Conservation (phyloP, 2,888 invertebrate species). For the Drosophila stalkeri region DNA sequence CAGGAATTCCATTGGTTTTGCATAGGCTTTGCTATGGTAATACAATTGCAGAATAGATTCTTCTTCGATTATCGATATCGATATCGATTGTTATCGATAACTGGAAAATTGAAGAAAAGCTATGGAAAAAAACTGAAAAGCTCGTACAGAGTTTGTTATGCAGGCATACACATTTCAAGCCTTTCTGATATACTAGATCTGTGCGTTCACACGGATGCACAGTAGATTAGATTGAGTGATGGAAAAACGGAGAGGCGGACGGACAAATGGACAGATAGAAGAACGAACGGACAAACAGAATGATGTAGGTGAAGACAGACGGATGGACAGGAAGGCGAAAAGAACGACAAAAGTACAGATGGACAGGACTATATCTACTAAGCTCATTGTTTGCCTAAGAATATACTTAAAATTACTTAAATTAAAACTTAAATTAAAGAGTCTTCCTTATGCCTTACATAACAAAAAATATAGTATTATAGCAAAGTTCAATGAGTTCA, state of each 20-base stretch:
- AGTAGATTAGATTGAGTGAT: background rate
- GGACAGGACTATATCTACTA: background rate
- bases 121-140: background rate
- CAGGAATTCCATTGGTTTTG: too few relatives aligned
- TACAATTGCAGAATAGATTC: too few relatives aligned
- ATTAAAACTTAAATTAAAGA: background rate
- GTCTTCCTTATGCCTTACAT: background rate
- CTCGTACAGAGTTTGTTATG: background rate
- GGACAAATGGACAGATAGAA: background rate
- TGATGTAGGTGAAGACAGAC: background rate
- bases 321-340: background rate
- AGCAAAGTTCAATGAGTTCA: background rate
- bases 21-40: too few relatives aligned
- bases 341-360: background rate
- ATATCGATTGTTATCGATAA: background rate
- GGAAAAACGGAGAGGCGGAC: background rate
- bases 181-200: background rate
- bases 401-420: too few relatives aligned
- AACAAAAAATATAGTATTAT: too few relatives aligned
- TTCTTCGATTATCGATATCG: too few relatives aligned
- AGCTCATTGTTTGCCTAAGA: too few relatives aligned
- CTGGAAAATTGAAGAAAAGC: fast-evolving
- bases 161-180: background rate
- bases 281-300: background rate
- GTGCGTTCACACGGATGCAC: background rate